Evolutionary conservation across 2,113 vertebrate genomes (phyloP).

Genomic region (Piliocolobus tephrosceles): DNA sequence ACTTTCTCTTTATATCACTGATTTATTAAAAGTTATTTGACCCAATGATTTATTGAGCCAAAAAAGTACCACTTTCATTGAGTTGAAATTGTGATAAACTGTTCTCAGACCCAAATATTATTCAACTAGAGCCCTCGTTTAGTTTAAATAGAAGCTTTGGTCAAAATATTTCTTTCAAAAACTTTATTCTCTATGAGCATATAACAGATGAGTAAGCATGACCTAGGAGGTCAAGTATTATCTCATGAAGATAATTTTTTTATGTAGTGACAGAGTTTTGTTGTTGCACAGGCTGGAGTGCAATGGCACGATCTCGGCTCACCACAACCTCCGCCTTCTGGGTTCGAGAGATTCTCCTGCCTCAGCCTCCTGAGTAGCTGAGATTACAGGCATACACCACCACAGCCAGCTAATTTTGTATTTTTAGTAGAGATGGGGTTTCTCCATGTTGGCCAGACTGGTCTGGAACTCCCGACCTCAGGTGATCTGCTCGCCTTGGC

Average conservation of each 20-base stretch:
- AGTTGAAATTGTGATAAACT: background rate
- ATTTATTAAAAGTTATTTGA: background rate
- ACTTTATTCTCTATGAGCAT: background rate
- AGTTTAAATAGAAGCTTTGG: background rate
- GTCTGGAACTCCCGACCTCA: no score
- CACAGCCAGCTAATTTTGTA: no score
- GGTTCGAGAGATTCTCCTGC: no score
- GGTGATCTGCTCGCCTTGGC: no score
- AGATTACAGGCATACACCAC: no score
- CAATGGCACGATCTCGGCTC: no score
- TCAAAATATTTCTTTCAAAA: background rate
- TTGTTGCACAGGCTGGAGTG: no score
- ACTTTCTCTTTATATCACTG: background rate
- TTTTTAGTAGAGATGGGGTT: no score
- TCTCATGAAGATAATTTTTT: background rate
- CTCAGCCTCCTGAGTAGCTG: no score
- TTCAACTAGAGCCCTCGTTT: background rate
- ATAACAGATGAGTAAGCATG: background rate
- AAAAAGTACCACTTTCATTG: background rate
- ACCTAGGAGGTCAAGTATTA: background rate
- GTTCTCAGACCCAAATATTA: background rate
- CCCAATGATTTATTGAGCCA: background rate
- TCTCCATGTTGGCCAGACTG: no score
- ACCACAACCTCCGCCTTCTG: no score
- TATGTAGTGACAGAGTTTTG: background rate